Conservation (phyloP, 2,113 vertebrate genomes). For the Motacilla tschutschensis region DNA sequence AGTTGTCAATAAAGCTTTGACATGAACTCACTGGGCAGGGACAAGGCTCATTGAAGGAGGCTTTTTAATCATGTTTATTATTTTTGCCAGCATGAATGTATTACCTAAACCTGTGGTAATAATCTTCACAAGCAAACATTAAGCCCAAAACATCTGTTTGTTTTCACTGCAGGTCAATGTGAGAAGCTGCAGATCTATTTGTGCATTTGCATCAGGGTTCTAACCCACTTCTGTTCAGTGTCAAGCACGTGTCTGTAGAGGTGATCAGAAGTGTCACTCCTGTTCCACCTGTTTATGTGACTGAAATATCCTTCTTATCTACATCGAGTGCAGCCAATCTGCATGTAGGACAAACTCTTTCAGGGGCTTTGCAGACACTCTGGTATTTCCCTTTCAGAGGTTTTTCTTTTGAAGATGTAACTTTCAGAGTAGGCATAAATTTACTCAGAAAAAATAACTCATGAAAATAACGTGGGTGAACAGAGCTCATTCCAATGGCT, state of each 20-base stretch:
- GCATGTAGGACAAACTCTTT: not conserved
- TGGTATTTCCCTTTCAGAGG: not conserved
- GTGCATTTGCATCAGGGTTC: not conserved
- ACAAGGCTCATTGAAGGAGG: not conserved
- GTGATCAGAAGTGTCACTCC: not conserved
- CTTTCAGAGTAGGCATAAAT: not conserved
- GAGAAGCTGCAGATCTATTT: not conserved
- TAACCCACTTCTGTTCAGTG: not conserved
- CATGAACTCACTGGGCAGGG: not conserved
- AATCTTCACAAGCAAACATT: not conserved
- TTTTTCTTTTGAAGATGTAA: not conserved
- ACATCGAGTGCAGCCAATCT: rapidly evolving
- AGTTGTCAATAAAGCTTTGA: slow-evolving; percentile 30
- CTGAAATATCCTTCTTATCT: not conserved
- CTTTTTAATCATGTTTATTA: slow-evolving; percentile 9
- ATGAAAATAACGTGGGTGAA: not conserved
- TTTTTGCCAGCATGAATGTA: not conserved
- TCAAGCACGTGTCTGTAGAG: not conserved
- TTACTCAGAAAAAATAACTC: not conserved
- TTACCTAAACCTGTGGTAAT: not conserved
- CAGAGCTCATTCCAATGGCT: not conserved
- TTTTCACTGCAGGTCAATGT: not conserved
- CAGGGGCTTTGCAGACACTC: not conserved
- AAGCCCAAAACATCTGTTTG: not conserved
- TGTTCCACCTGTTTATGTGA: not conserved